Percentiles rank a stretch among this genome's conserved stretches.
Evolutionary conservation across 1,140 invertebrate species (phyloP).

Genomic region (Drosophila funebris): DNA sequence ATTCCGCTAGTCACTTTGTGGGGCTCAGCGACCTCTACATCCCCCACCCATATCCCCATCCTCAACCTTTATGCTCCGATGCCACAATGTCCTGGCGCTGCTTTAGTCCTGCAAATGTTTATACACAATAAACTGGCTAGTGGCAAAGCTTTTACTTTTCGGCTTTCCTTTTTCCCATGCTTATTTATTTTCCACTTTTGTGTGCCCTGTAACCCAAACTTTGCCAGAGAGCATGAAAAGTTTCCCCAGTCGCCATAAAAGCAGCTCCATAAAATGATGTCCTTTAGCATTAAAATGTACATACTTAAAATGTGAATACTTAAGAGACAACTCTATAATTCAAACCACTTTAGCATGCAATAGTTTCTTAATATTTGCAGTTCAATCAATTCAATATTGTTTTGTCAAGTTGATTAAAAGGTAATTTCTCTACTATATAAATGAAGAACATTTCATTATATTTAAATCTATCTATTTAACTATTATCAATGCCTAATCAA

Average conservation of each 20-base stretch:
- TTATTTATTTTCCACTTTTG: conserved; percentile 46
- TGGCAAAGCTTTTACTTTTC: conserved; percentile 74
- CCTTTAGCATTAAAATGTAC: neutral
- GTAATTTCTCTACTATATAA: too few species aligned
- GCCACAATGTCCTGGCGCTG: conserved; percentile 10
- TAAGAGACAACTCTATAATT: neutral
- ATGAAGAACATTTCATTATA: too few species aligned
- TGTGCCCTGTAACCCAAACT: conserved; percentile 27
- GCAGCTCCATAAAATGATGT: neutral
- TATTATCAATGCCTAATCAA: too few species aligned
- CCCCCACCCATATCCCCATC: neutral
- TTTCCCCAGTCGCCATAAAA: neutral
- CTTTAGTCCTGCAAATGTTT: conserved; percentile 66
- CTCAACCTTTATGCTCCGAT: neutral
- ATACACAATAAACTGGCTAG: conserved; percentile 68
- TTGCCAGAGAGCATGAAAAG: conserved; percentile 3
- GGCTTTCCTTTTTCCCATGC: conserved; percentile 69
- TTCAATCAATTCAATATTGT: too few species aligned
- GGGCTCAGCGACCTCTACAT: neutral
- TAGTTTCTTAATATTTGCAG: too few species aligned
- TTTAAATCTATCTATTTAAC: too few species aligned
- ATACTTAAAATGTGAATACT: neutral
- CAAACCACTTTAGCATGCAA: too few species aligned
- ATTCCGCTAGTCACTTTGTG: conserved; percentile 45
- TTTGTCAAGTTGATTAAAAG: too few species aligned